A percentile compares a stretch with the other conserved stretches of the same genome.
phyloP scores from a whole-genome alignment of 2,113 vertebrate species.

The Calypte anna region DNA sequence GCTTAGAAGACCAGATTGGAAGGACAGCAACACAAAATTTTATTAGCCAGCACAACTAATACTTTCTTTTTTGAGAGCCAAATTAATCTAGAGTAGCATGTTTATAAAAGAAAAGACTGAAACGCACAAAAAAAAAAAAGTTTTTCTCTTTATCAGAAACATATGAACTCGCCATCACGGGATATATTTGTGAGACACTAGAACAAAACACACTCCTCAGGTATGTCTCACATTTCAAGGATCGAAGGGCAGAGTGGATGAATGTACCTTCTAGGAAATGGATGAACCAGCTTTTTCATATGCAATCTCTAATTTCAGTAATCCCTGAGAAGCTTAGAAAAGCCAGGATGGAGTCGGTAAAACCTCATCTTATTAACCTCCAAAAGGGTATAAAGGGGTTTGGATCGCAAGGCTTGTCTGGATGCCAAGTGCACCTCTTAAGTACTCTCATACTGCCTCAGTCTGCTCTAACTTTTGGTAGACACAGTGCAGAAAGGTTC shows the following conservation, averaged over 20 bases:
- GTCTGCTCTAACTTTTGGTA: background rate
- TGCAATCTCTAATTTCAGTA: slow-evolving; percentile 59
- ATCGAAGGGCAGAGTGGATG: slow-evolving; percentile 61
- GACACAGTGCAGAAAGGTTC: background rate
- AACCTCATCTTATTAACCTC: slow-evolving; percentile 63
- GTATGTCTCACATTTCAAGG: slow-evolving; percentile 68
- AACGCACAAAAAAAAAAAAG: slow-evolving; percentile 57
- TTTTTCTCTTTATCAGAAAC: slow-evolving; percentile 74
- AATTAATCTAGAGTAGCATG: slow-evolving; percentile 71
- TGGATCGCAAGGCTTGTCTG: slow-evolving; percentile 27
- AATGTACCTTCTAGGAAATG: slow-evolving; percentile 62
- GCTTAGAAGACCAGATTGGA: slow-evolving; percentile 69
- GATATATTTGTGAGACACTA: slow-evolving; percentile 60
- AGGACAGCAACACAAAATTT: slow-evolving; percentile 29
- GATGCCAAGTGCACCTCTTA: slow-evolving; percentile 48
- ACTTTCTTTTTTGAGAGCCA: slow-evolving; percentile 70
- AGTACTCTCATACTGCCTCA: slow-evolving; percentile 7
- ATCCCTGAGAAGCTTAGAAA: slow-evolving; percentile 55
- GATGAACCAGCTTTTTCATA: slow-evolving; percentile 64
- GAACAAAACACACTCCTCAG: slow-evolving; percentile 68
- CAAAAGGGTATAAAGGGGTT: slow-evolving; percentile 43
- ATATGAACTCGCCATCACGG: slow-evolving; percentile 68
- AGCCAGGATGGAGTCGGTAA: slow-evolving; percentile 66
- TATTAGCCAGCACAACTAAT: slow-evolving; percentile 75
- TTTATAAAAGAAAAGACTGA: slow-evolving; percentile 73